Evolutionary conservation across 2,797 vertebrate genomes (phyloP).

Genomic region (Paguma larvata): DNA sequence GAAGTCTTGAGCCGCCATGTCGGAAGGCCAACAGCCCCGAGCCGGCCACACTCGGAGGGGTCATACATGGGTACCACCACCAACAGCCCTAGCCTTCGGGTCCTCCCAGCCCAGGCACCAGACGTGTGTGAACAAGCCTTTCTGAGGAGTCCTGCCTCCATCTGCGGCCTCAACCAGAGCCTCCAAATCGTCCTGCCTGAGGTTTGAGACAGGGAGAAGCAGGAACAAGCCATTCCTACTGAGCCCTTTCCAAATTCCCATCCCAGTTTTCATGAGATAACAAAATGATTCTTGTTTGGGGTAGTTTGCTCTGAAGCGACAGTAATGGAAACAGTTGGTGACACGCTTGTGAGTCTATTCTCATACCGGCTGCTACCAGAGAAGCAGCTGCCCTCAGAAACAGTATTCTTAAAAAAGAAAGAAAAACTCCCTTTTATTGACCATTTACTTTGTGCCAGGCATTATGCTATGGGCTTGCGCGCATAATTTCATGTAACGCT

Average conservation of each 20-base stretch:
- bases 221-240: background rate
- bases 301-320: background rate
- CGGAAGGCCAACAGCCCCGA: background rate
- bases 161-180: background rate
- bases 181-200: background rate
- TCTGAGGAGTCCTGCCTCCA: background rate
- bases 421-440: background rate
- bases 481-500: background rate
- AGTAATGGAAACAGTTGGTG: background rate
- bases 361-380: background rate
- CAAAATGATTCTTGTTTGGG: background rate
- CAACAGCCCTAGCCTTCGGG: background rate
- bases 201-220: background rate
- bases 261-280: background rate
- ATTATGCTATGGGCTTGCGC: background rate
- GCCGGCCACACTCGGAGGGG: background rate
- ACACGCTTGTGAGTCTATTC: background rate
- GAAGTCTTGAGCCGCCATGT: background rate
- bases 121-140: background rate
- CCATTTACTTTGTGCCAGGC: background rate
- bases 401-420: background rate
- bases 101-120: background rate
- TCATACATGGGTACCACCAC: accelerated
- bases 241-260: background rate
- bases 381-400: conserved; percentile 15